Evolutionary conservation across 2,888 invertebrate genomes (phyloP).

Genomic region (Drosophila demipolita): DNA sequence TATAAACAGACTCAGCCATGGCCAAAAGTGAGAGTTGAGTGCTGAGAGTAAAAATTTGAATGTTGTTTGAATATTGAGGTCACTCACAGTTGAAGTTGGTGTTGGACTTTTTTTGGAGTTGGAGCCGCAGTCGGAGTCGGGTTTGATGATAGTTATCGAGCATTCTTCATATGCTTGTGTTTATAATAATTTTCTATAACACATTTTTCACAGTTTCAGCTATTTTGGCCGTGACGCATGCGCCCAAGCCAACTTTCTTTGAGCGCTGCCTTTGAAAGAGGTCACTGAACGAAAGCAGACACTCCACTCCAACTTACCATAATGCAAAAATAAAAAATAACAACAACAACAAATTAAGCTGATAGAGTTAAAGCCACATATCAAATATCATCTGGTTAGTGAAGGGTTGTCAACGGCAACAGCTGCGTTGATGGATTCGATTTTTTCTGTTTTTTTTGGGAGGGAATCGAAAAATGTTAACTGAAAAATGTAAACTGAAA

Average conservation of each 20-base stretch:
- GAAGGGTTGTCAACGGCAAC: conserved; percentile 34
- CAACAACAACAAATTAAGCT: background rate
- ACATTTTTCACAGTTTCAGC: conserved; percentile 58
- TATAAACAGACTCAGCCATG: conserved; percentile 22
- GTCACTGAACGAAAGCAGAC: conserved; percentile 68
- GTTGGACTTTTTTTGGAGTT: conserved; percentile 9
- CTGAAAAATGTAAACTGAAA: background rate
- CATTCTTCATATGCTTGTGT: conserved; percentile 19
- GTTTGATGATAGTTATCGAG: conserved; percentile 59
- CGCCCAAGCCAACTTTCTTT: conserved; percentile 61
- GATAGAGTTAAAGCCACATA: conserved; percentile 20
- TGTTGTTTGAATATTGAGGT: conserved; percentile 61
- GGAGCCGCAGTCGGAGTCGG: conserved; percentile 6
- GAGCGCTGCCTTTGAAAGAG: conserved; percentile 46
- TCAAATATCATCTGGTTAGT: conserved; percentile 41
- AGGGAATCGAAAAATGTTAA: background rate
- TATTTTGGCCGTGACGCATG: conserved; percentile 59
- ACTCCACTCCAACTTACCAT: conserved; percentile 15
- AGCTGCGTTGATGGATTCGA: conserved; percentile 18
- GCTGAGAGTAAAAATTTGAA: conserved; percentile 55
- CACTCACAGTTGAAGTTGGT: conserved; percentile 32
- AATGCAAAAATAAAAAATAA: conserved; percentile 16
- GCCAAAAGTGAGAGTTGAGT: conserved; percentile 66
- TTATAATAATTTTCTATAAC: conserved; percentile 46
- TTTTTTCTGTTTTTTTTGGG: background rate